Base-by-base conservation (phyloP, 2,888 invertebrate genomes). In the Lycocerus yunnanus region DNA sequence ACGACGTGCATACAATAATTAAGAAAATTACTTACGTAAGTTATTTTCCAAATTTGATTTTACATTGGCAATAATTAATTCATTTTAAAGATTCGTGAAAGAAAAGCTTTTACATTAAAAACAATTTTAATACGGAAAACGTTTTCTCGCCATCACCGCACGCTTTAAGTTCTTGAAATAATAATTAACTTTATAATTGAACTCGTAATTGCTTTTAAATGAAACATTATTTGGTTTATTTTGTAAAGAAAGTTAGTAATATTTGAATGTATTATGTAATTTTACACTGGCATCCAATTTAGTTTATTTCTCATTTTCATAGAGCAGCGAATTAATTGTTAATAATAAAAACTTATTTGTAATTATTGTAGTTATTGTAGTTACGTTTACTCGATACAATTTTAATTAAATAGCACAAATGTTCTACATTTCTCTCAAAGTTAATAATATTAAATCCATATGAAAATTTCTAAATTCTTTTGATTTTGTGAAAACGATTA, bases 51-150 rank as follows among this genome's bases (percentile, higher is more conserved):
- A n/a, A n/a, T 43, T 43, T 43, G 6, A 43, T 43, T n/a, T 63
- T 63, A 18, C 61, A 63, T 20, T 13, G 11, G 61, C 43, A 43
- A 43, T 63, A 63, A 18, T 63, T 63, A 63, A 63, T 63, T 63
- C 61, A 63, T 63, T 63, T 63, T 63, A 63, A 63, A 63, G 61
- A 63, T 63, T 16, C 18, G 8, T 18, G n/a, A 63, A 63, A 63
- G 61, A 20, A 20, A 20, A 15, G 61, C 61, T 86, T 81, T 1
- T 86, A 83, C 16, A 89, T 14, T 60, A 58, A 71, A 66, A 71
- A 60, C 71, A 66, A 59, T 66, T 71, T 71, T 71, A 66, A 71
- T 71, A 59, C 66, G 58, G 16, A 18, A 59, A 60, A 18, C 59
- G 58, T 58, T 66, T 58, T 58, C 58, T 70, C 27, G 27, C 69